Evolutionary conservation across 2,113 vertebrate species (phyloP).

Genomic region (Verasper variegatus): DNA sequence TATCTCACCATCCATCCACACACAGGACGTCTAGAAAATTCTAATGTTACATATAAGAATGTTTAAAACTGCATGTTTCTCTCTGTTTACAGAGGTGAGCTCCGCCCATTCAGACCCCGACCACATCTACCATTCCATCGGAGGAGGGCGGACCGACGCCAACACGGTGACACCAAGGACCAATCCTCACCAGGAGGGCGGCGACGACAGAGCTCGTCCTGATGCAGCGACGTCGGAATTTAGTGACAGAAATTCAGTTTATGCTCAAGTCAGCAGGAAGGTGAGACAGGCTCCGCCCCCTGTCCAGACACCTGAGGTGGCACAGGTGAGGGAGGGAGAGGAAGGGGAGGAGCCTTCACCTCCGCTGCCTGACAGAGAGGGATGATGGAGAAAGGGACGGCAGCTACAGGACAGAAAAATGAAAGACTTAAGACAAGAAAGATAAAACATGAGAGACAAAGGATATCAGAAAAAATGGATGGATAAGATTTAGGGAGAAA

Average conservation of each 20-base stretch:
- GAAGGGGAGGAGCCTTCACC: constrained; percentile 42
- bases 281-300: neutral
- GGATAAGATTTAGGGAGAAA: neutral
- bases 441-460: neutral
- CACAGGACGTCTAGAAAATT: neutral
- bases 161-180: fast-evolving
- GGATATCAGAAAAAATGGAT: neutral
- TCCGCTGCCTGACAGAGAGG: constrained; percentile 47
- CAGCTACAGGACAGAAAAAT: neutral
- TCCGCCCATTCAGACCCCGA: neutral
- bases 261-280: constrained; percentile 53
- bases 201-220: neutral
- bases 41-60: neutral
- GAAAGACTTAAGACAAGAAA: neutral
- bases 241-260: constrained; percentile 5
- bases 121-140: constrained; percentile 21
- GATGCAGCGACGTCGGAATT: neutral
- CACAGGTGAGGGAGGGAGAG: neutral
- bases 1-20: too few relatives aligned
- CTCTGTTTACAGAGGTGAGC: constrained; percentile 7
- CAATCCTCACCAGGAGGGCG: neutral
- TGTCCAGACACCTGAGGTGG: constrained; percentile 11
- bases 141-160: neutral
- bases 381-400: neutral
- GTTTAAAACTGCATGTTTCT: neutral